phyloP scores from a whole-genome alignment of 2,113 vertebrate genomes.

The Hippocampus comes region DNA sequence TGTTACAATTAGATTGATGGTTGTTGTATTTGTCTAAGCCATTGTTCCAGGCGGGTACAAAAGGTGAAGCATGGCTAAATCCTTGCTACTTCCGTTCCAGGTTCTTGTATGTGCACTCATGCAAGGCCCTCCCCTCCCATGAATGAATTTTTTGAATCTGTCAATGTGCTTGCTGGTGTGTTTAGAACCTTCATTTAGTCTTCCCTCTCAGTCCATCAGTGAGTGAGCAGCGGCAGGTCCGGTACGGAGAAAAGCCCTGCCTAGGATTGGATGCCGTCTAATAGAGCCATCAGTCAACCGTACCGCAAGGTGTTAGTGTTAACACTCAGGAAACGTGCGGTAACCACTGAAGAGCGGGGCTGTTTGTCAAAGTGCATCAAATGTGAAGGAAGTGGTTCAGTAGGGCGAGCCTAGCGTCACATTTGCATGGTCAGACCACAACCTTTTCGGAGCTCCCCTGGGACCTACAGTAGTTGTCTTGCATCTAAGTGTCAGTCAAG shows the following conservation, averaged over 20 bases:
- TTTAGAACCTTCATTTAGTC: slow-evolving; percentile 69
- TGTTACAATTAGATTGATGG: slow-evolving; percentile 19
- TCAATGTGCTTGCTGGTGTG: slow-evolving; percentile 59
- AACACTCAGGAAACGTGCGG: slow-evolving; percentile 64
- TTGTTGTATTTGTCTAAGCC: slow-evolving; percentile 84
- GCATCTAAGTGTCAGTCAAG: background rate
- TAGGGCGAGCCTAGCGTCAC: slow-evolving; percentile 52
- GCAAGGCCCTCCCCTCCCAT: slow-evolving; percentile 21
- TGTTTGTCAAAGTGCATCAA: slow-evolving; percentile 75
- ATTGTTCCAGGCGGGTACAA: slow-evolving; percentile 90
- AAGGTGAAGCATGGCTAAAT: slow-evolving; percentile 97
- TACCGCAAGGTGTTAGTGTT: slow-evolving; percentile 65
- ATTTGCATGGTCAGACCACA: slow-evolving; percentile 36
- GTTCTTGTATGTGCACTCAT: slow-evolving; percentile 48
- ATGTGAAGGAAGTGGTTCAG: slow-evolving; percentile 74
- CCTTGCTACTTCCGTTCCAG: slow-evolving; percentile 79
- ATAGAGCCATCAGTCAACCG: slow-evolving; percentile 87
- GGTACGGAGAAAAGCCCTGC: slow-evolving; percentile 68
- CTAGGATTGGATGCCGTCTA: slow-evolving; percentile 82
- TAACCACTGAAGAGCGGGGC: slow-evolving; percentile 63
- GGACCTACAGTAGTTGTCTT: background rate
- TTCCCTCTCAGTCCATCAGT: slow-evolving; percentile 68
- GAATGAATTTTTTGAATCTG: slow-evolving; percentile 28
- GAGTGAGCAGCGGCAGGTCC: slow-evolving; percentile 85
- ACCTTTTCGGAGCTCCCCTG: slow-evolving; percentile 40